Base-by-base conservation (phyloP, 2,797 vertebrate species). In the Spinus olivaceus region DNA sequence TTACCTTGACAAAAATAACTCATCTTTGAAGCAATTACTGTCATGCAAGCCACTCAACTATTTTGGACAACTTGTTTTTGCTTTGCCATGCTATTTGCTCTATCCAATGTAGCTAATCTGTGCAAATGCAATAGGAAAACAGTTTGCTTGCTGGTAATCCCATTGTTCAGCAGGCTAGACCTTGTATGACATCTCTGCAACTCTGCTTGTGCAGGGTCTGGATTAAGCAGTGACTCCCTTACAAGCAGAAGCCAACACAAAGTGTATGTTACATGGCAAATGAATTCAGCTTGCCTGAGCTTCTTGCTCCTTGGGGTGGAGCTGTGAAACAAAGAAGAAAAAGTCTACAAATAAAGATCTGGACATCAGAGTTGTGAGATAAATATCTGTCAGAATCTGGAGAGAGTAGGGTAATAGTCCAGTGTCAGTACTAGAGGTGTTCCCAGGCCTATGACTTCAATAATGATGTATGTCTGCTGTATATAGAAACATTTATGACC, bases 311-410 rank as follows among this genome's bases (percentile, higher is more conserved):
- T 78, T 86, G 59, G 64, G 27, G 82, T 86, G 72, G 49, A 84
- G 60, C 88, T 89, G 46, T 94, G 70, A 94, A 94, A 86, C 37
- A 88, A 67, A 81, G 41, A 41, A 51, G 74, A 72, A 76, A 79
- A 88, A 72, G 49, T 53, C 35, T 47, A 81, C 27, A 66, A 69
- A 67, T 81, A 78, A 91, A 88, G 49, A 49, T 63, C 35, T 76
- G 66, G 37, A 49, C 54, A 81, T 81, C 30, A 60, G 50, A 72
- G 42, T 51, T 72, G 42, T 53, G 56, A 74, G 76, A 74, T 49
- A 30, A 88, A 88, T 88, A 81, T 65, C 50, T 86, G 19, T 5
- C 57, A 78, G 47, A 81, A 63, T 30, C 21, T 9, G 1, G 12
- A 28, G 35, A 71, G 13, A 65, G 46, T 28, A 20, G 19, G 23